phyloP scores from a whole-genome alignment of 2,113 vertebrate species.

The Rhombomys opimus region DNA sequence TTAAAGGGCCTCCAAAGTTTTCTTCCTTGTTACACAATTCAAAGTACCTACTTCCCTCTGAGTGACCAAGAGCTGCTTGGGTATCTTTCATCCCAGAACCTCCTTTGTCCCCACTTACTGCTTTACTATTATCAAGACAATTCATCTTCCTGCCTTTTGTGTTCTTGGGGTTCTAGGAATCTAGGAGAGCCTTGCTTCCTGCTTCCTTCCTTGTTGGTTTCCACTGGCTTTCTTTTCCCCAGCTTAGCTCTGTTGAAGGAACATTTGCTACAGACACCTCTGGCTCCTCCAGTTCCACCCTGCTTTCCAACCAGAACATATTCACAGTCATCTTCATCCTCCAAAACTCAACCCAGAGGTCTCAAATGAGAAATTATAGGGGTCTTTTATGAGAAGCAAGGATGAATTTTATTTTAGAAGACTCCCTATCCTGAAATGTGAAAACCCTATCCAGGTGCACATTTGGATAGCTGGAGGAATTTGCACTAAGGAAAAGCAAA shows the following conservation, averaged over 20 bases:
- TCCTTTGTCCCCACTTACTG: background rate
- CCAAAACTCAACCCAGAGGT: conserved; percentile 18
- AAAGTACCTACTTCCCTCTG: background rate
- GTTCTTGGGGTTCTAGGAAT: conserved; percentile 53
- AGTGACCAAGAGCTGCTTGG: background rate
- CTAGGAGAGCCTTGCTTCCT: background rate
- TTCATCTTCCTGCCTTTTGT: conserved; percentile 42
- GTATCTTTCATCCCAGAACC: background rate
- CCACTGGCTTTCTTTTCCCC: background rate
- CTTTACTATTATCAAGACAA: background rate
- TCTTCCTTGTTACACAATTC: conserved; percentile 39
- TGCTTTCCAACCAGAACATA: background rate
- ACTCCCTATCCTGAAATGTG: background rate
- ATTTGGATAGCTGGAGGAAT: conserved; percentile 41
- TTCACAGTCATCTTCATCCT: background rate
- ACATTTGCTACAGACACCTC: background rate
- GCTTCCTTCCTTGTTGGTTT: background rate
- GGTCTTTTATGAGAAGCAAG: conserved; percentile 23
- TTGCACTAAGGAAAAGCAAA: conserved; percentile 52
- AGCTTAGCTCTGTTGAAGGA: background rate
- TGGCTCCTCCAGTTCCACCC: background rate
- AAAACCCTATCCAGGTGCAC: background rate
- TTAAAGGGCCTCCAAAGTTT: conserved; percentile 15
- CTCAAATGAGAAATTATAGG: background rate
- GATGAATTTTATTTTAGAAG: conserved; percentile 37